Percentiles rank a stretch among this genome's conserved stretches.
phyloP scores from a whole-genome alignment of 2,888 invertebrate genomes.

The Oscheius sp. region DNA sequence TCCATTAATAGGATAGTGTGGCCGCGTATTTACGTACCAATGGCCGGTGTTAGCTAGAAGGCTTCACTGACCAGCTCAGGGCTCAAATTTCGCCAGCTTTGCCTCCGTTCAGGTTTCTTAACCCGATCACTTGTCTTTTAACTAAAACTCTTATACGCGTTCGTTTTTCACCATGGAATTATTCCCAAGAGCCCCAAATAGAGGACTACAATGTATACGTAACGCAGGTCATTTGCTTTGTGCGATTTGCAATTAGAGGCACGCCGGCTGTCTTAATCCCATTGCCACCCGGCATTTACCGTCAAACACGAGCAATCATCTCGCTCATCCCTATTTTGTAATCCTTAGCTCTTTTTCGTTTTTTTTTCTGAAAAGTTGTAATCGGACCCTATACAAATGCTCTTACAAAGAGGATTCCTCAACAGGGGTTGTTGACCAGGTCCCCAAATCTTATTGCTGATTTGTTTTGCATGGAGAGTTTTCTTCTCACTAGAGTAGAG shows the following conservation, averaged over 20 bases:
- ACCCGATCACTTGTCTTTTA: slow-evolving; percentile 9
- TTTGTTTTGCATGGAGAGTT: no score
- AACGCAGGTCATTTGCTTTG: slow-evolving; percentile 37
- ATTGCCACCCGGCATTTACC: slow-evolving; percentile 36
- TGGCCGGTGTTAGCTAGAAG: slow-evolving; percentile 3
- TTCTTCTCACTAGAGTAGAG: neutral
- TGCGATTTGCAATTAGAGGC: slow-evolving; percentile 36
- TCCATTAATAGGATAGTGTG: slow-evolving; percentile 25
- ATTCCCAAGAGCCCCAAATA: slow-evolving; percentile 3
- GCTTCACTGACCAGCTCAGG: slow-evolving; percentile 25
- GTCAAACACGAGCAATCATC: slow-evolving; percentile 35
- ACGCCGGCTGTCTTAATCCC: slow-evolving; percentile 36
- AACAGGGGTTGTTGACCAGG: no score
- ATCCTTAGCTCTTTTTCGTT: neutral
- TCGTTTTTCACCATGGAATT: neutral
- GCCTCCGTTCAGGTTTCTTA: slow-evolving; percentile 17
- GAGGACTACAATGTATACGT: slow-evolving; percentile 14
- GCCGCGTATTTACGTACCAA: slow-evolving; percentile 31
- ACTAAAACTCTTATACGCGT: neutral
- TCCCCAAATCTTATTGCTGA: no score
- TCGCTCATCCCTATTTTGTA: slow-evolving; percentile 13
- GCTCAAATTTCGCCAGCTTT: slow-evolving; percentile 30
- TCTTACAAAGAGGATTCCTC: no score
- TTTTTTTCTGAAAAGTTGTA: neutral
- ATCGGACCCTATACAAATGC: neutral